Conservation (phyloP, 2,113 vertebrate genomes). For the Oenanthe melanoleuca region DNA sequence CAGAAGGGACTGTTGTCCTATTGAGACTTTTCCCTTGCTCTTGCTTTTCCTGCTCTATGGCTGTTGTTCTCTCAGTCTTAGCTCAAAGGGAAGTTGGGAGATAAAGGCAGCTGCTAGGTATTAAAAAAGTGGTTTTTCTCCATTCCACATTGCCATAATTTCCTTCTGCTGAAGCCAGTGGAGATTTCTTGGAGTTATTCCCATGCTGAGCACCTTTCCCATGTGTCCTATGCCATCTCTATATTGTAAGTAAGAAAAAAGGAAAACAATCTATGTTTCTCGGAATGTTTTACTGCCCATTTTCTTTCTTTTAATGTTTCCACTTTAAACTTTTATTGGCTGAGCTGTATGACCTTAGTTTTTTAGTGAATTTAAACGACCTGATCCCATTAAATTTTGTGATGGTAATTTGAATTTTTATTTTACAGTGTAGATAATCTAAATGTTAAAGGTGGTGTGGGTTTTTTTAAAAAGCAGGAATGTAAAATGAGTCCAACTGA, state of each 20-base stretch:
- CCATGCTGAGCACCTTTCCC: neutral
- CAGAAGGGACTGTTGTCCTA: neutral
- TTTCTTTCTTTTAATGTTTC: slow-evolving; percentile 22
- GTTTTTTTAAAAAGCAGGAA: neutral
- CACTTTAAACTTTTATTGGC: slow-evolving; percentile 40
- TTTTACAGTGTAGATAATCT: slow-evolving; percentile 26
- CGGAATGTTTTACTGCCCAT: neutral
- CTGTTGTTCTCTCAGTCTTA: neutral
- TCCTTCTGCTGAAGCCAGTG: neutral
- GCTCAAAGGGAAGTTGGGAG: neutral
- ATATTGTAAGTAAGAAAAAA: neutral
- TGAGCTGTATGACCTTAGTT: slow-evolving; percentile 17
- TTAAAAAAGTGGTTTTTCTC: neutral
- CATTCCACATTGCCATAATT: neutral
- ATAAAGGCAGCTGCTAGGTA: neutral
- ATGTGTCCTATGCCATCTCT: neutral
- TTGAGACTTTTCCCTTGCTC: neutral
- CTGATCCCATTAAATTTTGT: slow-evolving; percentile 43
- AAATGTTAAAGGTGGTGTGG: slow-evolving; percentile 12
- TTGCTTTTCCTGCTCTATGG: neutral
- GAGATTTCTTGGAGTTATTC: neutral
- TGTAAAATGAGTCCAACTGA: neutral
- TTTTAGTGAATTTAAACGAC: slow-evolving; percentile 1
- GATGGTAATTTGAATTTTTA: slow-evolving; percentile 51
- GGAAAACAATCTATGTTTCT: neutral